These are phyloP conservation scores for Drosophila sp. DNA, from an alignment of 1,140 invertebrate species.

Conservation along the genomic window DNA sequence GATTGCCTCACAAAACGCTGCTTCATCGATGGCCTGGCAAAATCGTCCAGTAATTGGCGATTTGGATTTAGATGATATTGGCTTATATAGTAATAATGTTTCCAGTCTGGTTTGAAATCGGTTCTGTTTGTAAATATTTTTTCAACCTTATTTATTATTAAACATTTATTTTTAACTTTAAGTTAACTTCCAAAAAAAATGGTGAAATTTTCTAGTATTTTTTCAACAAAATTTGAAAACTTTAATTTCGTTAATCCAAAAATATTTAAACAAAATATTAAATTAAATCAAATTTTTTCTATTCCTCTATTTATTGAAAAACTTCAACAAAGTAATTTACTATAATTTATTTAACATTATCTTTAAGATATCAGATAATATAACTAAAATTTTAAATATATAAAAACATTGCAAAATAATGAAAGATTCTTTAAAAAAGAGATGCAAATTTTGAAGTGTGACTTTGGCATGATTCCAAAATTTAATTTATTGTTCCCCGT, in stretches of 20 bases:
- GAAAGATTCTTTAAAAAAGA: neutral
- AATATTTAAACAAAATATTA: too few relatives aligned
- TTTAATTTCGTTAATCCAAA: neutral
- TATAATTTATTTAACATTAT: conserved; percentile 8
- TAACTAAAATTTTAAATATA: neutral
- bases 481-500: neutral
- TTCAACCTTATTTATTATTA: conserved; percentile 39
- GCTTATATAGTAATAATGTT: conserved; percentile 64
- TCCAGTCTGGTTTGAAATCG: conserved; percentile 60
- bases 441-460: neutral
- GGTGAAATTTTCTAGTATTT: neutral
- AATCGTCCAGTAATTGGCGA: conserved; percentile 40
- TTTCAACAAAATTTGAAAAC: neutral
- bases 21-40: conserved; percentile 38
- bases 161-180: conserved; percentile 59
- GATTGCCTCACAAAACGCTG: conserved; percentile 14
- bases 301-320: too few relatives aligned
- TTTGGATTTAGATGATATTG: conserved; percentile 58
- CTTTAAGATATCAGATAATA: neutral
- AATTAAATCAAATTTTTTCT: too few relatives aligned
- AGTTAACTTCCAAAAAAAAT: conserved; percentile 32
- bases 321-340: neutral
- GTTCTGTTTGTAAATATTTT: conserved; percentile 58
- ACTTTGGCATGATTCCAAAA: too few relatives aligned
- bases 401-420: neutral